Evolutionary conservation across 2,113 vertebrate genomes (phyloP).

Genomic region (Parus major): DNA sequence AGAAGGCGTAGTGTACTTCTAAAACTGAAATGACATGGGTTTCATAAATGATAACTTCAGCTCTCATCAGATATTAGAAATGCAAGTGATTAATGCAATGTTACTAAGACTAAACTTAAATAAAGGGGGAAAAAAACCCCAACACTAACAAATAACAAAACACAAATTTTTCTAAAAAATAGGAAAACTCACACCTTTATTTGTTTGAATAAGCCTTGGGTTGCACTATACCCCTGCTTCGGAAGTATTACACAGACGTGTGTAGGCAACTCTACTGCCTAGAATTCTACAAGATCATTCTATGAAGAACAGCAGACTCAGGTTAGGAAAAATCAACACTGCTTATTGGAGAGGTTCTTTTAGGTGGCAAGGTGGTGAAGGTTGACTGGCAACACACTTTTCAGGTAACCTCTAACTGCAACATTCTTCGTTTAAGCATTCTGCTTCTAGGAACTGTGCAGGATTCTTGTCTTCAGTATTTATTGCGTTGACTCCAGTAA

Average conservation of each 20-base stretch:
- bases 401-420: neutral
- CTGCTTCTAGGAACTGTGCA: neutral
- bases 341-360: neutral
- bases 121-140: fast-evolving
- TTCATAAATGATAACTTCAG: neutral
- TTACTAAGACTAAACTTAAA: neutral
- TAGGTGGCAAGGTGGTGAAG: neutral
- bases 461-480: neutral
- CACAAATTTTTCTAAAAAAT: neutral
- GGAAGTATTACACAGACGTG: neutral
- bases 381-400: neutral
- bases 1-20: neutral
- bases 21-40: neutral
- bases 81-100: neutral
- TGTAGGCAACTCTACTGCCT: neutral
- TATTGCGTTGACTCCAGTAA: neutral
- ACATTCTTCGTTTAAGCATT: neutral
- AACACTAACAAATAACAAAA: neutral
- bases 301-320: neutral
- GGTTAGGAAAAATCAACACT: neutral
- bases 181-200: neutral
- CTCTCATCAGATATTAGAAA: neutral
- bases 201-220: neutral
- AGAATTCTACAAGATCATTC: neutral
- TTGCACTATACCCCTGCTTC: neutral